Conservation (phyloP, 2,113 vertebrate species). For the Microtus ochrogaster region DNA sequence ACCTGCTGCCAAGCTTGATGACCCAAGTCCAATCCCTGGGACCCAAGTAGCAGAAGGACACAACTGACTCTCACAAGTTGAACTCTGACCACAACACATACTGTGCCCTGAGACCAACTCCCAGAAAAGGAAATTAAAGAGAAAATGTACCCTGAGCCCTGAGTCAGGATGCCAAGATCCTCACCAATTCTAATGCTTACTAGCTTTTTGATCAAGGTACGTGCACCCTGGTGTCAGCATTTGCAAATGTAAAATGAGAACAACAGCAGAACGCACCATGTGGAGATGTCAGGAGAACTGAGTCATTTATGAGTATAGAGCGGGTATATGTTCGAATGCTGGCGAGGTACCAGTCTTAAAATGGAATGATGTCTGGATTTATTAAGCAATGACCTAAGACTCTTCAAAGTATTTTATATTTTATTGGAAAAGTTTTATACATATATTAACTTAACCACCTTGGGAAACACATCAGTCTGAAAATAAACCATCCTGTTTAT, state of each 20-base stretch:
- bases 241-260: background rate
- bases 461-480: background rate
- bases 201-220: background rate
- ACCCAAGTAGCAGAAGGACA: background rate
- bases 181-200: background rate
- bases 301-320: background rate
- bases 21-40: background rate
- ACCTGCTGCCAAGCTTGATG: background rate
- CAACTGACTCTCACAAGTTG: background rate
- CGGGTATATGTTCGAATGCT: background rate
- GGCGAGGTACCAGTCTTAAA: background rate
- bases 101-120: background rate
- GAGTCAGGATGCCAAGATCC: background rate
- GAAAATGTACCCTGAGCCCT: background rate
- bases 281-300: background rate
- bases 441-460: too few relatives aligned
- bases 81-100: background rate
- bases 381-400: background rate
- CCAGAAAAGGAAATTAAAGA: background rate
- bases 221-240: background rate
- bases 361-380: background rate
- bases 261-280: background rate
- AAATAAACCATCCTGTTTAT: background rate
- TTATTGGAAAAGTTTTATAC: background rate
- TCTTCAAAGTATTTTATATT: background rate